Evolutionary conservation across 2,888 invertebrate genomes (phyloP), one percentile per base, ranked within the genome.

Genomic region (Trachelus troglodyta): DNA sequence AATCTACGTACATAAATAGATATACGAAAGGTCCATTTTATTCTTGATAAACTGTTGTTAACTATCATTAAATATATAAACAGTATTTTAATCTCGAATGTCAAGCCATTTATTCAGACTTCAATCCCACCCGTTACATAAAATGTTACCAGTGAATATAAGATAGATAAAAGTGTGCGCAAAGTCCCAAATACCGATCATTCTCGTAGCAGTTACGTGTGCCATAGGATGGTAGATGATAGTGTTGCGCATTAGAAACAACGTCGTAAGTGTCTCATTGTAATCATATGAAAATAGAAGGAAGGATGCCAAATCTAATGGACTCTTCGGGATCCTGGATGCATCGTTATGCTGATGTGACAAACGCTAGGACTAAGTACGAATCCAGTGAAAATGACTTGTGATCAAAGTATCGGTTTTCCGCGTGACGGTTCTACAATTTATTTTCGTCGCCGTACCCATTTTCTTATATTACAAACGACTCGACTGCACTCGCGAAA

Each of bases 331-430:
- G 56, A 56, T 56, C 56, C 56, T 56, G 56, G 56, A 56, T 56
- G 23, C 56, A 56, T 56, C 56, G 56, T 23, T 56, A 56, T 56
- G 56, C 56, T 9, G 56, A 56, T 71, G 76, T 84, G 74, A 83
- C 81, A 79, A 86, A 86, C 84, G 85, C 82, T 83, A 90, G 90
- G 84, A 90, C 90, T 90, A 90, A 90, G 88, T 90, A 86, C 83
- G 83, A 83, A 76, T 84, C 79, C 74, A 83, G 85, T 89, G 87
- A 90, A 82, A 84, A 90, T 89, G 87, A 85, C 83, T 90, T 89
- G 90, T 90, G 90, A 90, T 90, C 90, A 79, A 88, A 85, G 88
- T 88, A 56, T 56, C 56, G 56, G 56, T 56, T 56, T 56, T 56
- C 56, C 56, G 56, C 56, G 56, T 56, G 56, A 56, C 56, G 23